Evolutionary conservation across 2,113 vertebrate species (phyloP), one percentile per base, ranked within the genome.

Genomic region (Elephas maximus): DNA sequence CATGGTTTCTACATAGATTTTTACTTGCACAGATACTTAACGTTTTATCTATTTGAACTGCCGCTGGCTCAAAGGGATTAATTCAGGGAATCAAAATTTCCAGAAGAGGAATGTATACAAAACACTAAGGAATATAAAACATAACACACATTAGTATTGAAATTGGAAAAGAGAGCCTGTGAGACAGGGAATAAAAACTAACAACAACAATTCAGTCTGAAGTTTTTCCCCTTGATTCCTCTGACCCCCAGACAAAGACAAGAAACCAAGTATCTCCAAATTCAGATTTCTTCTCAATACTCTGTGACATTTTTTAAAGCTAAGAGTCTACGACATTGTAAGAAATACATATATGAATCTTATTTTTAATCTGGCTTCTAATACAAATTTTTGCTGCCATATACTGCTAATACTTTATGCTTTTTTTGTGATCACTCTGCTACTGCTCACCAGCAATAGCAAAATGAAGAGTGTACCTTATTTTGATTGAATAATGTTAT

Each of bases 51-150:
- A 21, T 71, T 69, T 11, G 92, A 1, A 88, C 5, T 60, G 8
- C 7, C 3, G 18, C 4, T 28, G 74, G 28, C 91, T 93, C 94
- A 63, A 69, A 73, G 82, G 85, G 45, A 85, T 53, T 90, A 90
- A 95, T 94, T 96, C 85, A 81, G 45, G 41, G 3, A 90, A 44
- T 65, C 15, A 37, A 92, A 96, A 77, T 84, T 93, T 41, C 41
- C 67, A 45, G 12, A 81, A 77, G 15, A 95, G 9, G 15, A 81
- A 67, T 82, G 24, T 10, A 48, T 11, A 65, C 63, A 95, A 96
- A 93, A 69, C 94, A 96, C 78, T n/a, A 84, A 96, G 90, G 94
- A 95, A 84, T 93, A 96, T 44, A 91, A 95, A 91, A n/a, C 8
- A 90, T 9, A 60, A 28, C 20, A 76, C 37, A 80, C 5, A 26